Evolutionary conservation across 2,888 invertebrate species (phyloP), one percentile per base, ranked within the genome.

Genomic region (Volucella inflata): DNA sequence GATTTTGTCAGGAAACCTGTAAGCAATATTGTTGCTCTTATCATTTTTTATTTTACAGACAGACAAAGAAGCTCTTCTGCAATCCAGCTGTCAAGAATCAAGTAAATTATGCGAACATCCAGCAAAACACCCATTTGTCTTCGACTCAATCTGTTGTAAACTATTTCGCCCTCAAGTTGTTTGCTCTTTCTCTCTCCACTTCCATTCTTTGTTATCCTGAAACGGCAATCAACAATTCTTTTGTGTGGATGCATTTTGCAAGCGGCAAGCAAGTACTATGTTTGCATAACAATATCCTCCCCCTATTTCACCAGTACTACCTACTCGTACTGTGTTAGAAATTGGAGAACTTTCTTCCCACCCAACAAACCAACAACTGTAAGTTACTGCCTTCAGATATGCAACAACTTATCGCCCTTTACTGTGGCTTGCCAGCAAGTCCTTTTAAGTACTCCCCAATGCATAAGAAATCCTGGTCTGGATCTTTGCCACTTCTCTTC

Each of bases 301-400:
- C 55, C 17, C 16, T 36, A 17, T 30, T 57, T 21, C 70, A 30
- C 50, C 42, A 62, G 70, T 48, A 68, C 46, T 70, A 75, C 21
- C 21, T 21, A 21, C 21, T 21, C 21, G 30, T 30, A 30, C 30
- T 6, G 50, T 72, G 74, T 59, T 74, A 9, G 6, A 67, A 70
- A 84, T 84, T 84, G 75, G 70, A 80, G 80, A 84, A 84, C 65
- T 80, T 84, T 79, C 48, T 40, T 71, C 30, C 60, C 60, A 55
- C 55, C 50, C 57, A 65, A 68, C 30, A 0, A 6, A 30, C 4
- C 0, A 30, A 4, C 2, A 6, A 30, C 30, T 30, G 30, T 6
- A 2, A 30, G 30, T 30, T 30, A 30, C 50, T 55, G 38, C 53
- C 17, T 65, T 53, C 17, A 48, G 78, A 57, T 55, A 68, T 60